These are phyloP conservation scores for Lithophane socia DNA, from an alignment of 2,888 invertebrate genomes.

Conservation along the genomic window DNA sequence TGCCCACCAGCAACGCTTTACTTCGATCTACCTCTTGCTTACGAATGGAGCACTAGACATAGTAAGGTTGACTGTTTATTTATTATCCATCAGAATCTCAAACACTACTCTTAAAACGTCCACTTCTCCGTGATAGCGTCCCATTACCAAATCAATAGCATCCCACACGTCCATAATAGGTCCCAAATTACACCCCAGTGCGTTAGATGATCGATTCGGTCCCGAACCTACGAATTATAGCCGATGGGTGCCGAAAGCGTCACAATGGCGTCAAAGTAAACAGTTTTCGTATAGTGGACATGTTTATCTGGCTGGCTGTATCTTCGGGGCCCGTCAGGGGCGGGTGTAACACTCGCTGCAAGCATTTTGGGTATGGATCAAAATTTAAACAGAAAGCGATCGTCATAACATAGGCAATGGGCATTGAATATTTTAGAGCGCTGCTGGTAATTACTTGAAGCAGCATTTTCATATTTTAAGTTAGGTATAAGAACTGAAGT, in stretches of 20 bases:
- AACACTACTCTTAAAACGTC: slow-evolving; percentile 40
- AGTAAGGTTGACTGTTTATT: not conserved
- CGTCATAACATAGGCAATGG: too few relatives aligned
- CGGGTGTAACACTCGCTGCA: slow-evolving; percentile 64
- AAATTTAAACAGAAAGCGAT: slow-evolving; percentile 46
- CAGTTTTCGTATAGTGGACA: slow-evolving; percentile 65
- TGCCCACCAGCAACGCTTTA: not conserved
- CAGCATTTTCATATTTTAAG: not conserved
- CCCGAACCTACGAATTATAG: slow-evolving; percentile 51
- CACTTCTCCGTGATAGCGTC: slow-evolving; percentile 41
- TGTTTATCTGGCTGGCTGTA: slow-evolving; percentile 73
- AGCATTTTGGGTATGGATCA: slow-evolving; percentile 54
- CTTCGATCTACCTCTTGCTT: not conserved
- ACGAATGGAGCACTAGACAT: not conserved
- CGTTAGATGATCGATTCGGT: slow-evolving; percentile 55
- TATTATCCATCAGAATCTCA: slow-evolving; percentile 35
- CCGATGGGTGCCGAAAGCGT: slow-evolving; percentile 52
- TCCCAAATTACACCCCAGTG: slow-evolving; percentile 57
- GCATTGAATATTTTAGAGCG: not conserved
- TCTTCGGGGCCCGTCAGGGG: slow-evolving; percentile 76
- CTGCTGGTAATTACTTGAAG: not conserved
- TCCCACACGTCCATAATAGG: slow-evolving; percentile 58
- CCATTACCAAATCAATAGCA: slow-evolving; percentile 57
- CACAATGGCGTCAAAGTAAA: slow-evolving; percentile 71
- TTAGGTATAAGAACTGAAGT: too few relatives aligned